Evolutionary conservation across 2,113 vertebrate genomes (phyloP), one percentile per base, ranked within the genome.

Genomic region (Zosterops lateralis): DNA sequence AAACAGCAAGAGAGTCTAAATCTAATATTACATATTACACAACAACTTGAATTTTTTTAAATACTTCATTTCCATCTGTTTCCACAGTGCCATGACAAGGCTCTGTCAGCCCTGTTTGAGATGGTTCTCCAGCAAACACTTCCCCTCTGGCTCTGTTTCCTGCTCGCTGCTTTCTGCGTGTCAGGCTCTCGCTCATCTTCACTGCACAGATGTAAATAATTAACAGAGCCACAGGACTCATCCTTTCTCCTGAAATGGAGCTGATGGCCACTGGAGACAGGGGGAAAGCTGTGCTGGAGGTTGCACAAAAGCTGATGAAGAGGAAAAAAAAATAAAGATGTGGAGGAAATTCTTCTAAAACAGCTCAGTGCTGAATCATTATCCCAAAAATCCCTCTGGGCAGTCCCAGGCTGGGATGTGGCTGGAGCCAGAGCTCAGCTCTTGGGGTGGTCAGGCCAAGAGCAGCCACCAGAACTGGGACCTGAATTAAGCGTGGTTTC

Each of bases 111-210:
- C 81, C 66, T 61, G 3, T 38, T 42, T 36, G 76, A 89, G 36
- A 32, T 1, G 17, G 16, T 3, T 90, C 56, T 79, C 72, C 65
- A 92, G 81, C 61, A 90, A 92, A 70, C 62, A 36, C 51, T n/a
- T 70, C 21, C 71, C 84, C 67, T 83, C 84, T 48, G 83, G 88
- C 84, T 81, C 53, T 74, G 40, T 64, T 44, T 61, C 51, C 84
- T 36, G 16, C 45, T 75, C 20, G 0, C 73, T 29, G 44, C n/a
- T 84, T 53, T 74, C 79, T 47, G 36, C 1, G 28, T 19, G 88
- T 77, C 86, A 94, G 65, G 42, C 77, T 44, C 83, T 87, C 47
- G 65, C 40, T 92, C 70, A 38, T 70, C 57, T 50, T 74, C 8
- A 0, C 29, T 56, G 65, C 53, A 13, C 38, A 32, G 38, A 83